A percentile compares a stretch with the other conserved stretches of the same genome.
These are phyloP conservation scores for Elephas maximus DNA, from an alignment of 2,113 vertebrate species.

Conservation along the genomic window DNA sequence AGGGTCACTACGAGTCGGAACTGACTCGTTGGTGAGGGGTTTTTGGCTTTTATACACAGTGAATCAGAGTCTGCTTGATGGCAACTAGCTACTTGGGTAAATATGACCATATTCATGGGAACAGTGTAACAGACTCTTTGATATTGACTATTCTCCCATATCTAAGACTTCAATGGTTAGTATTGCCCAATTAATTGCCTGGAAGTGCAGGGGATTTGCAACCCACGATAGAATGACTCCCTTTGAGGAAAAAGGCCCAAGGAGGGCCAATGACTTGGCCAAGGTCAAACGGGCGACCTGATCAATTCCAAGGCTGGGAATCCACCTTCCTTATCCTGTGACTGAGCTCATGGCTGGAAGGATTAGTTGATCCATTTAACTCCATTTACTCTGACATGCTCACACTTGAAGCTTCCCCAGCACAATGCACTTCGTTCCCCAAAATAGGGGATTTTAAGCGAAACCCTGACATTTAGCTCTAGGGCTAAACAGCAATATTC, in stretches of 20 bases:
- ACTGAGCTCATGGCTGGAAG: not conserved
- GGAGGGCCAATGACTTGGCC: not conserved
- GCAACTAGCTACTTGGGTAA: not conserved
- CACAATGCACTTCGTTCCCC: not conserved
- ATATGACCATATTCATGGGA: not conserved
- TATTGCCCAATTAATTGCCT: not conserved
- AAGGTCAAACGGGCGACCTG: not conserved
- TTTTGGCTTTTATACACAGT: no score
- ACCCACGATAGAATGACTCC: not conserved
- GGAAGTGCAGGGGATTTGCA: not conserved
- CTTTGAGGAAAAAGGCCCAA: not conserved
- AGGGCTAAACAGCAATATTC: slow-evolving; percentile 65
- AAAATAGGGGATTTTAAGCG: slow-evolving; percentile 76
- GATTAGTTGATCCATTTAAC: slow-evolving; percentile 34
- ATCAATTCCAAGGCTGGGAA: not conserved
- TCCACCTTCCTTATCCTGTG: not conserved
- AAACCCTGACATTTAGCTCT: slow-evolving; percentile 71
- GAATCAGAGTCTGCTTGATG: no score
- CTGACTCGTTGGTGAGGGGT: no score
- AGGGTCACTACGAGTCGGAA: no score
- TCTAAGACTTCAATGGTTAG: not conserved
- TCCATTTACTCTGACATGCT: slow-evolving; percentile 33
- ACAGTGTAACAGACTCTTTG: not conserved
- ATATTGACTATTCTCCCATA: not conserved
- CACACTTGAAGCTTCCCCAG: not conserved